Evolutionary conservation across 23 tunicate species (phyloP), one percentile per base, ranked within the genome.

Genomic region (Phallusia fumigata): DNA sequence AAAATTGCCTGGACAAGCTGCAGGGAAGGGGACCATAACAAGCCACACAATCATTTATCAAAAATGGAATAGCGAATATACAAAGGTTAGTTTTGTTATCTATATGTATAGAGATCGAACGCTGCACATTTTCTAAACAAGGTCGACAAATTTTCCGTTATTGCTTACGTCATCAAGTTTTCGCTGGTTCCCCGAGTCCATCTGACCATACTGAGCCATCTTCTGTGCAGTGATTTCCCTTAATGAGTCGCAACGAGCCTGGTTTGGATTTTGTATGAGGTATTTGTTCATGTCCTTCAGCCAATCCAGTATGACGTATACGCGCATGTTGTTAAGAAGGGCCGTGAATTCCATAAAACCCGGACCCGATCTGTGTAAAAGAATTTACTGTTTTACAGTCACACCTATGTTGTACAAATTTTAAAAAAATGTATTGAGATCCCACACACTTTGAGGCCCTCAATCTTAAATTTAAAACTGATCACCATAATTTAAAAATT

Each of bases 241-340:
- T 32, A 93, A 73, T 15, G 87, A 36, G 36, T 81, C 82, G 75
- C 86, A 83, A 8, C 92, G 52, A 10, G 65, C 80, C 65, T 88
- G 92, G 77, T 86, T 77, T 11, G 98, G 98, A 73, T 94, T 94
- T 0, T 81, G 85, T 10, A 94, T 31, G 31, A 94, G 52, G 47
- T 88, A 94, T 22, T 83, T 79, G 80, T 75, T 76, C 78, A 89
- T 75, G 40, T 79, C 88, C 24, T 36, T 22, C 90, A 94, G 73
- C 98, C 98, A 94, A 77, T 89, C 94, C 8, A 84, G 28, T 40
- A 94, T 87, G 35, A 94, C 65, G 52, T 88, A 86, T 30, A 94
- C 91, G 30, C 98, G 77, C 98, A 94, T 94, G 81, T 89, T 91
- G 82, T 90, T 88, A 11, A 94, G 88, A 33, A 94, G 64, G 8